Evolutionary conservation across 2,113 vertebrate genomes (phyloP).

Genomic region (Tricholaema leucomelas): DNA sequence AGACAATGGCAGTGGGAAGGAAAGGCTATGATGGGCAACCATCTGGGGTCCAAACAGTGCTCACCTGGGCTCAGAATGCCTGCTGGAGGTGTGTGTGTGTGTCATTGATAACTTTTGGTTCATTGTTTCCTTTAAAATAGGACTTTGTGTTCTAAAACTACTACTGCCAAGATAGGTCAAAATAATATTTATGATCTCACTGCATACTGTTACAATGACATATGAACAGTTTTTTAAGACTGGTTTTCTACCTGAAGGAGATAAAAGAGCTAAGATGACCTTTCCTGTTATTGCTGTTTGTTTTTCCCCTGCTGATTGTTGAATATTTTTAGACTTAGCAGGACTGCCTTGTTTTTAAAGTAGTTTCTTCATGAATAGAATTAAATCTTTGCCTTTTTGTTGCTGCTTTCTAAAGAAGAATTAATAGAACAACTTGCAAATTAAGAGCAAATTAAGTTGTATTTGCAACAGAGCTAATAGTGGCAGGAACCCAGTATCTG

Average conservation of each 20-base stretch:
- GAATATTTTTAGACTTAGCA: neutral
- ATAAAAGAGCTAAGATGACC: neutral
- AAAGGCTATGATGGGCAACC: neutral
- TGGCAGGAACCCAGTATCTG: neutral
- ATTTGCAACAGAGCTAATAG: neutral
- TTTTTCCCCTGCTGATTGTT: neutral
- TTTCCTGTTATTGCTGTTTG: neutral
- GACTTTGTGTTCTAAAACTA: neutral
- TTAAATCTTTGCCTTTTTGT: neutral
- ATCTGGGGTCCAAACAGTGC: accelerated
- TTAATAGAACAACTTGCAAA: neutral
- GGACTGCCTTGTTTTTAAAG: neutral
- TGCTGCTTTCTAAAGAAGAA: neutral
- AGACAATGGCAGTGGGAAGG: neutral
- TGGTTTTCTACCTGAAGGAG: neutral
- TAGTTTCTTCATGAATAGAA: neutral
- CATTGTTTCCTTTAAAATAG: neutral
- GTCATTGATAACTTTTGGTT: neutral
- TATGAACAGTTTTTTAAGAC: neutral
- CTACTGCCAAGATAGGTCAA: neutral
- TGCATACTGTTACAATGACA: neutral
- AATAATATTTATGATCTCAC: neutral
- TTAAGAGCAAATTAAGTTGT: neutral
- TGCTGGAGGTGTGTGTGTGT: no score
- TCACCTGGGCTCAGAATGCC: accelerated